phyloP scores from a whole-genome alignment of 1,140 invertebrate species.

The Drosophila arizonae region DNA sequence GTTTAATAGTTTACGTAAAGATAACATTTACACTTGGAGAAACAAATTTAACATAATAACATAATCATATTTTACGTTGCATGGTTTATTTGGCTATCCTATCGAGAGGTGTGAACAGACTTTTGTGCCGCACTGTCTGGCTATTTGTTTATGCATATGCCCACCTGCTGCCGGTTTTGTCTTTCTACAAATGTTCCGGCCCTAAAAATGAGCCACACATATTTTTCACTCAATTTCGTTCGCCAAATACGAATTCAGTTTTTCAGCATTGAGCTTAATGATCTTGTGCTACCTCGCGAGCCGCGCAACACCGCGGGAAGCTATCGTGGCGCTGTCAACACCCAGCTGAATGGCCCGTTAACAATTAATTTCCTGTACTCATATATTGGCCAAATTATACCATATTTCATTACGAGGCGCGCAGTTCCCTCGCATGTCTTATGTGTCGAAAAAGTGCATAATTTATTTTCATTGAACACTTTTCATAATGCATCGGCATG shows the following conservation, averaged over 20 bases:
- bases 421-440: constrained; percentile 39
- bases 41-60: background rate
- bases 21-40: background rate
- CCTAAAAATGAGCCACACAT: constrained; percentile 52
- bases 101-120: background rate
- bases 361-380: constrained; percentile 47
- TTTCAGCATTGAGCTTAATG: constrained; percentile 52
- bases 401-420: constrained; percentile 68
- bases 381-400: constrained; percentile 60
- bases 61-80: constrained; percentile 1
- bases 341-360: constrained; percentile 57
- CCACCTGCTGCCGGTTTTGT: constrained; percentile 35
- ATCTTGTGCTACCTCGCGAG: constrained; percentile 26
- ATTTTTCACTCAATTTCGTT: constrained; percentile 57
- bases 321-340: constrained; percentile 54
- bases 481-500: constrained; percentile 53
- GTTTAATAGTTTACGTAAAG: too few relatives aligned
- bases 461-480: constrained; percentile 27
- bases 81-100: background rate
- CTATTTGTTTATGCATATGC: constrained; percentile 43
- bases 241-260: constrained; percentile 50
- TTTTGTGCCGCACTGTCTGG: constrained; percentile 46
- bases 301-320: background rate
- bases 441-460: constrained; percentile 11
- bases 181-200: constrained; percentile 54